These are phyloP conservation scores for Catocala sponsa DNA, from an alignment of 2,888 invertebrate species.

Conservation along the genomic window DNA sequence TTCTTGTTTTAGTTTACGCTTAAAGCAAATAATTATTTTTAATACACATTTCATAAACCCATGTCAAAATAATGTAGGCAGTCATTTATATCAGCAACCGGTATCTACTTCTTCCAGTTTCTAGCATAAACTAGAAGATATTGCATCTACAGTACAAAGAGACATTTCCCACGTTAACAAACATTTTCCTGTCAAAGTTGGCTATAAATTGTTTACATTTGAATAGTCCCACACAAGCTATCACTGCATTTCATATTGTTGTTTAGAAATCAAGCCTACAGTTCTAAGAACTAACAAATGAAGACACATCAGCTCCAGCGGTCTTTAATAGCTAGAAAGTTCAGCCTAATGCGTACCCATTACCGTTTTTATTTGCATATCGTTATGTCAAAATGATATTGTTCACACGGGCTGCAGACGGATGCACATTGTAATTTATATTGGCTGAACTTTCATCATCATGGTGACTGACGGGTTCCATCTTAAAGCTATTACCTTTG, in stretches of 20 bases:
- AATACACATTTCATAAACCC: too few relatives aligned
- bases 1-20: too few relatives aligned
- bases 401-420: conserved; percentile 34
- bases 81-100: too few relatives aligned
- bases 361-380: conserved; percentile 64
- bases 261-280: conserved; percentile 38
- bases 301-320: conserved; percentile 51
- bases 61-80: too few relatives aligned
- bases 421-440: conserved; percentile 29
- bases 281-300: conserved; percentile 50
- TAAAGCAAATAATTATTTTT: too few relatives aligned
- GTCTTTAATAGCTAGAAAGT: conserved; percentile 64
- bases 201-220: conserved; percentile 8
- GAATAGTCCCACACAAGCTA: conserved; percentile 11
- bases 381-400: conserved; percentile 56
- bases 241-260: conserved; percentile 9
- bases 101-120: too few relatives aligned
- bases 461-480: not conserved
- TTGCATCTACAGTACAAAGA: not conserved
- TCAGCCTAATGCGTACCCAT: conserved; percentile 52
- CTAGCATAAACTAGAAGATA: too few relatives aligned
- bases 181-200: conserved; percentile 1
- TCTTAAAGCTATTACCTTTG: conserved; percentile 1
- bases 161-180: not conserved
- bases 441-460: conserved; percentile 22